A percentile compares a stretch with the other conserved stretches of the same genome.
phyloP scores from a whole-genome alignment of 2,888 invertebrate genomes.

The Blastobasis lacticolella region DNA sequence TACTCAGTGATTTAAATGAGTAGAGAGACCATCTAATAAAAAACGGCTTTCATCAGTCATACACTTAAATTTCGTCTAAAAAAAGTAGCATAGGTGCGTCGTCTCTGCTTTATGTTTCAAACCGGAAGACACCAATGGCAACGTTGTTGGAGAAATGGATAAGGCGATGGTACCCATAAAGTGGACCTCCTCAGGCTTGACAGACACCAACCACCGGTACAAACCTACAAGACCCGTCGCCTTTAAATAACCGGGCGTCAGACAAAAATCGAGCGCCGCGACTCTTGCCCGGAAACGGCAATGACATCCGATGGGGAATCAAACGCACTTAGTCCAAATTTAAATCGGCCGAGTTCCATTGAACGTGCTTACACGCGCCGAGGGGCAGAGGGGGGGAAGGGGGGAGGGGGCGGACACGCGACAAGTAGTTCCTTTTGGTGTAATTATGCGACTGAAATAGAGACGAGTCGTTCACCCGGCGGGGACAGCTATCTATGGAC shows the following conservation, averaged over 20 bases:
- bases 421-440: conserved; percentile 1
- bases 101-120: no score
- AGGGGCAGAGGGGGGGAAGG: no score
- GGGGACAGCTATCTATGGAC: no score
- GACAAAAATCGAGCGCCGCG: neutral
- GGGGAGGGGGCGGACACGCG: neutral
- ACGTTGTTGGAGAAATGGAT: neutral
- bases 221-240: no score
- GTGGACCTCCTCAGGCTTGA: no score
- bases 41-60: no score
- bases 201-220: no score
- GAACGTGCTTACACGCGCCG: neutral
- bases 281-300: neutral
- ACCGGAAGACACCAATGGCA: neutral
- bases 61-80: no score
- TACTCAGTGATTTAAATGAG: no score
- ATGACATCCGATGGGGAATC: neutral
- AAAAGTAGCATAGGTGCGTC: no score
- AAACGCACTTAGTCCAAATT: neutral
- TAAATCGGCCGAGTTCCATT: neutral
- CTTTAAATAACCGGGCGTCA: neutral
- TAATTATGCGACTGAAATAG: conserved; percentile 5
- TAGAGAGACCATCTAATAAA: no score
- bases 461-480: conserved; percentile 3
- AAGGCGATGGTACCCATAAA: no score